phyloP scores from a whole-genome alignment of 2,113 vertebrate species.

The human region DNA sequence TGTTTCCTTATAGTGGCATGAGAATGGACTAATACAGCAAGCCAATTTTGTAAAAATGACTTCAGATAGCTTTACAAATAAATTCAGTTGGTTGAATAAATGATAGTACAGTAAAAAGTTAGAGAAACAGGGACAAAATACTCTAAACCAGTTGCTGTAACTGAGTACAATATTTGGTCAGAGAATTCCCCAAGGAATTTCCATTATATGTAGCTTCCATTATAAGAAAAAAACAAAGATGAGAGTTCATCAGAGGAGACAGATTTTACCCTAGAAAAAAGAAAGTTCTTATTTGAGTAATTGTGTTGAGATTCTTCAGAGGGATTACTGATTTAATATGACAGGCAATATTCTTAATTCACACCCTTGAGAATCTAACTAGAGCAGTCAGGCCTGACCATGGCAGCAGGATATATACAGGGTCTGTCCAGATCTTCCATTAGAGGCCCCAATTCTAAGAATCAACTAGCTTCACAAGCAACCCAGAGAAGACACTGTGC shows the following conservation, averaged over 20 bases:
- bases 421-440: not conserved
- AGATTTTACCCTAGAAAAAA: not conserved
- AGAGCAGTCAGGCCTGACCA: not conserved
- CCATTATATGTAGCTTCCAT: not conserved
- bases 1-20: no score
- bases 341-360: not conserved
- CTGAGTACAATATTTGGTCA: not conserved
- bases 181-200: not conserved
- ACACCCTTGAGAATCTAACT: not conserved
- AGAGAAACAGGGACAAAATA: not conserved
- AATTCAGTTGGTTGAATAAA: not conserved
- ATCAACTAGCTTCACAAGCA: not conserved
- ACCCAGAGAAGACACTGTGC: not conserved
- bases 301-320: not conserved
- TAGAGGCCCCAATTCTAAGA: not conserved
- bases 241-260: not conserved
- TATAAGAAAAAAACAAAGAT: not conserved
- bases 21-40: not conserved
- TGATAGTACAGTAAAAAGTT: not conserved
- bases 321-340: not conserved
- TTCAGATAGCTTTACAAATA: conserved; percentile 32
- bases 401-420: no score
- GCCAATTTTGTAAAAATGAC: not conserved
- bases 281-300: not conserved
- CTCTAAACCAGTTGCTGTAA: not conserved